Percentiles rank a stretch among this genome's conserved stretches.
Conservation (phyloP, 2,888 invertebrate genomes). For the Drosophila incognita region DNA sequence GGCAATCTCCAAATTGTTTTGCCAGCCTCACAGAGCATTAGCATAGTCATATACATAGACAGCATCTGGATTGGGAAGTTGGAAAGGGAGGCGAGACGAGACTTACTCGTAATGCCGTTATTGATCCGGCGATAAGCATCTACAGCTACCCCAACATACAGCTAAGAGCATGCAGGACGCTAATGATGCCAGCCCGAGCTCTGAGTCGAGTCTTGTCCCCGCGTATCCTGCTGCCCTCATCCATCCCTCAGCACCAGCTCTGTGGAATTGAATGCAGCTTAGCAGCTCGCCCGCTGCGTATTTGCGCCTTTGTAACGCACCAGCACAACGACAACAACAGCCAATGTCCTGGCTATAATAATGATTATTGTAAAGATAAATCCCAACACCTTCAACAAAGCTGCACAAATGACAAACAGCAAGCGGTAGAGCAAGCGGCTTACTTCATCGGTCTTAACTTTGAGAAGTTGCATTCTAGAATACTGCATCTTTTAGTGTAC, state of each 20-base stretch:
- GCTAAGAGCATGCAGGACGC: constrained; percentile 40
- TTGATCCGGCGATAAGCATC: constrained; percentile 75
- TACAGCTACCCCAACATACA: constrained; percentile 66
- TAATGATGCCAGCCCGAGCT: constrained; percentile 62
- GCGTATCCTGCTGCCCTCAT: constrained; percentile 33
- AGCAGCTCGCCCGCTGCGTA: constrained; percentile 76
- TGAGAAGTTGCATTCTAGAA: constrained; percentile 44
- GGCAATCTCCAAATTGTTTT: constrained; percentile 75
- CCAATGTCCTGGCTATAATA: constrained; percentile 67
- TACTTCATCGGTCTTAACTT: constrained; percentile 35
- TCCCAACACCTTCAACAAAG: constrained; percentile 84
- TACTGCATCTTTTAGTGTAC: constrained; percentile 26
- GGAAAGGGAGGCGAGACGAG: constrained; percentile 4
- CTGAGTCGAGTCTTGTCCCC: constrained; percentile 2
- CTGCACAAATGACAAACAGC: constrained; percentile 81
- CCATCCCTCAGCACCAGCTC: constrained; percentile 55
- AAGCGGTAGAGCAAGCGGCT: constrained; percentile 53
- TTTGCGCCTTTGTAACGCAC: constrained; percentile 68
- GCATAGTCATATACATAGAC: constrained; percentile 55
- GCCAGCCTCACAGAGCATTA: constrained; percentile 59
- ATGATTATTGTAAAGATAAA: constrained; percentile 84
- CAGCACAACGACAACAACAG: constrained; percentile 41
- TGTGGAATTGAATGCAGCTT: constrained; percentile 72
- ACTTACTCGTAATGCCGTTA: constrained; percentile 66
- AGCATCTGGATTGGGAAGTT: constrained; percentile 4